phyloP scores from a whole-genome alignment of 2,888 invertebrate species.

The Aphodius sticticus region DNA sequence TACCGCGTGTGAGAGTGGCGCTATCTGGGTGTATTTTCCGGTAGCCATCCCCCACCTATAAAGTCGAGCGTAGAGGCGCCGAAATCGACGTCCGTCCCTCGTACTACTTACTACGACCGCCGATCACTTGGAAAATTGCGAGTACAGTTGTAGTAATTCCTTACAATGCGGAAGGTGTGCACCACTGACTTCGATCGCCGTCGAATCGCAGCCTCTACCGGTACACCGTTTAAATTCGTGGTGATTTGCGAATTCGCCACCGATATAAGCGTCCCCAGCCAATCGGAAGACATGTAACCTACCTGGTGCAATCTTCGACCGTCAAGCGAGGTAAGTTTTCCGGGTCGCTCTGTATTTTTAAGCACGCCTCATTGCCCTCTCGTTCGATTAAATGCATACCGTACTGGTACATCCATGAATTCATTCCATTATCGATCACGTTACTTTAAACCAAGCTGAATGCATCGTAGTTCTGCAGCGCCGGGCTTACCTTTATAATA shows the following conservation, averaged over 20 bases:
- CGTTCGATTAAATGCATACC: not conserved
- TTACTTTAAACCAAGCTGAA: too few species aligned
- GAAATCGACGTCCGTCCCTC: conserved; percentile 46
- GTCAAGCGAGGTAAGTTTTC: not conserved
- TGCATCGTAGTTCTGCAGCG: too few species aligned
- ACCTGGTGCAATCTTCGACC: not conserved
- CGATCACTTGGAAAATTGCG: conserved; percentile 7
- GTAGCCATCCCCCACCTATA: conserved; percentile 32
- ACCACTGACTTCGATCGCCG: not conserved
- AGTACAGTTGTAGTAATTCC: conserved; percentile 30
- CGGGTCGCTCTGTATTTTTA: not conserved
- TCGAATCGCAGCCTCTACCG: not conserved
- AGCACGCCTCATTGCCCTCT: not conserved
- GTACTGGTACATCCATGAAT: not conserved
- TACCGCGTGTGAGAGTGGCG: conserved; percentile 36
- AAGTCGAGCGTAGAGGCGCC: conserved; percentile 44
- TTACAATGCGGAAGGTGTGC: conserved; percentile 26
- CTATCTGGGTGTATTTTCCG: conserved; percentile 37
- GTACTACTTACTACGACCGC: conserved; percentile 25
- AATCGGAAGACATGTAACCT: not conserved
- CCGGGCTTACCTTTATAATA: too few species aligned
- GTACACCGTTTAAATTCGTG: not conserved
- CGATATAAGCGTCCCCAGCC: not conserved
- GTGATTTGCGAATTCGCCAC: not conserved
- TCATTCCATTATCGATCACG: not conserved